Evolutionary conservation across 2,888 invertebrate species (phyloP).

Genomic region (Drosophila quinaria): DNA sequence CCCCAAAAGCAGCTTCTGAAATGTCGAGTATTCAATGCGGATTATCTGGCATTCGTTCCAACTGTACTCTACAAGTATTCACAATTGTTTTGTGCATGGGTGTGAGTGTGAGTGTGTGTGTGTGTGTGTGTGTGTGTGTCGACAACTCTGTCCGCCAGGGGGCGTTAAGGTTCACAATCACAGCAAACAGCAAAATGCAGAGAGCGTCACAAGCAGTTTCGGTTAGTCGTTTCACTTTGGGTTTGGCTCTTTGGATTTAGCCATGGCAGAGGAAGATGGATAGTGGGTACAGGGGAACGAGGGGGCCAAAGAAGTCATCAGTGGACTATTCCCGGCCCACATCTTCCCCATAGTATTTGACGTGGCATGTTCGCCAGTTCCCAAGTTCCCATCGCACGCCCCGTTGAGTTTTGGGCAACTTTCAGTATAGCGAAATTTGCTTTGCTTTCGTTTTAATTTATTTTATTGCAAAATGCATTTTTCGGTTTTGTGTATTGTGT

Average conservation of each 20-base stretch:
- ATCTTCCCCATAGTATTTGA: background rate
- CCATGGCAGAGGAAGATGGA: background rate
- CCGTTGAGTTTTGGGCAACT: constrained; percentile 63
- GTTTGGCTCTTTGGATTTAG: constrained; percentile 18
- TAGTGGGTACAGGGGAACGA: background rate
- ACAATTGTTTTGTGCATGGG: constrained; percentile 5
- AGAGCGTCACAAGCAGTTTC: constrained; percentile 49
- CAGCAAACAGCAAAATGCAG: constrained; percentile 4
- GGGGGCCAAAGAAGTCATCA: constrained; percentile 45
- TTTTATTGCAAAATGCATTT: constrained; percentile 73
- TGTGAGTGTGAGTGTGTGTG: constrained; percentile 26
- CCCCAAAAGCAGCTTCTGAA: constrained; percentile 14
- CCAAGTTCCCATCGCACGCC: constrained; percentile 53
- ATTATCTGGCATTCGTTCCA: constrained; percentile 33
- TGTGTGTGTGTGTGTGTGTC: constrained; percentile 28
- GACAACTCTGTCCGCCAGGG: constrained; percentile 49
- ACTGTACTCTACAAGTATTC: constrained; percentile 14
- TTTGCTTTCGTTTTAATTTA: constrained; percentile 76
- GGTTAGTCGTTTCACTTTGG: constrained; percentile 50
- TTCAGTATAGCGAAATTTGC: constrained; percentile 62
- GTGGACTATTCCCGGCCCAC: constrained; percentile 17
- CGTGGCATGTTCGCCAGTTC: constrained; percentile 33
- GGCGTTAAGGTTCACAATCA: constrained; percentile 51
- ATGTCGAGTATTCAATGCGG: constrained; percentile 38
- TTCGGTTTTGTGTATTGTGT: constrained; percentile 38